Evolutionary conservation across 2,113 vertebrate species (phyloP).

Genomic region (Myotis yumanensis): DNA sequence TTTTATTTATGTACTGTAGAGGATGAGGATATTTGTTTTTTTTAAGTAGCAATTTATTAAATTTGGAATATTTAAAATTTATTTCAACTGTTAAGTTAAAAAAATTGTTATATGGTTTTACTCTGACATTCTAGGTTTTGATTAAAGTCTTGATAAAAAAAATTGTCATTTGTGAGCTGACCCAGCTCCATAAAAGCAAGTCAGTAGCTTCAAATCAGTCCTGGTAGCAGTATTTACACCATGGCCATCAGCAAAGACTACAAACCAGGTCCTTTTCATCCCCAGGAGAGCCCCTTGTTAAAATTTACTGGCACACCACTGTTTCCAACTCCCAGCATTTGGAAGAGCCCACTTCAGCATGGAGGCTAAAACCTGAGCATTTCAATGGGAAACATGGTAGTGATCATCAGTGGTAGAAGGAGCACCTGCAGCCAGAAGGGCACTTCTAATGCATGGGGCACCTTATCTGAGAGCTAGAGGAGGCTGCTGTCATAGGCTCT

Average conservation of each 20-base stretch:
- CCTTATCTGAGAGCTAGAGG: not conserved
- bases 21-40: not conserved
- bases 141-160: not conserved
- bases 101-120: not conserved
- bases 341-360: not conserved
- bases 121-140: not conserved
- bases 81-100: not conserved
- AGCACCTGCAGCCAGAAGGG: accelerated
- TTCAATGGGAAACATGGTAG: not conserved
- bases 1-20: not conserved
- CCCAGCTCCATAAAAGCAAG: not conserved
- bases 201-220: accelerated
- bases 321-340: not conserved
- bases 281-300: not conserved
- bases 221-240: not conserved
- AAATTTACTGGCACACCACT: not conserved
- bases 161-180: too few relatives aligned
- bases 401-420: not conserved
- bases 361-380: not conserved
- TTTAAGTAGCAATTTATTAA: not conserved
- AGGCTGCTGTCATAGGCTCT: not conserved
- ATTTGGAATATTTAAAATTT: not conserved
- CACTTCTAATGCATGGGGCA: not conserved
- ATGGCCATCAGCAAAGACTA: not conserved
- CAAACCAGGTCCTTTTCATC: not conserved